These are phyloP conservation scores for Hippocampus comes DNA, from an alignment of 2,113 vertebrate genomes.

Conservation along the genomic window DNA sequence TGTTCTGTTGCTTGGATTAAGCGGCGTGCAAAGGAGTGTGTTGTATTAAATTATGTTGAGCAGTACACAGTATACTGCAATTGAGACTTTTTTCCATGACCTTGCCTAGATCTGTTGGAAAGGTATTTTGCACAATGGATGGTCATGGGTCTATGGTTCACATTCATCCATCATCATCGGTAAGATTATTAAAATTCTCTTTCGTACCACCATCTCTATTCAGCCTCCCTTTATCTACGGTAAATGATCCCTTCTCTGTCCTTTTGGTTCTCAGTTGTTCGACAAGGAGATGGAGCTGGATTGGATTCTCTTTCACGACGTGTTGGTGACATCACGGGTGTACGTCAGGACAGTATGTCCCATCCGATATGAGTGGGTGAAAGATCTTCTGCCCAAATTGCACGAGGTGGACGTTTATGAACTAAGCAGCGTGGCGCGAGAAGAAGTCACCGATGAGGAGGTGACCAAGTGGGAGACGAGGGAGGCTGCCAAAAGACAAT, in stretches of 20 bases:
- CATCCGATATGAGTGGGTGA: conserved; percentile 92
- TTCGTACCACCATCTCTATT: neutral
- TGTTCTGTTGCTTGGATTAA: too few species aligned
- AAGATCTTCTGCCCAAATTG: conserved; percentile 88
- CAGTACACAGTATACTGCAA: neutral
- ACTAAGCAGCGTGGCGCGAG: conserved; percentile 87
- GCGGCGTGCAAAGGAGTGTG: too few species aligned
- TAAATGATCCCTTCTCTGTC: neutral
- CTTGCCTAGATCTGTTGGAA: conserved; percentile 81
- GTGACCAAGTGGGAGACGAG: conserved; percentile 79
- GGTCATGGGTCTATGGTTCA: conserved; percentile 90
- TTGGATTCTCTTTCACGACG: conserved; percentile 95
- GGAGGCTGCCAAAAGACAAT: conserved; percentile 77
- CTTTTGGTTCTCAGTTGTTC: conserved; percentile 75
- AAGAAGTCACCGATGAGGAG: conserved; percentile 87
- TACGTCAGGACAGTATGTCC: conserved; percentile 90
- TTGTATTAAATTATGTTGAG: too few species aligned
- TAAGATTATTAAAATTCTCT: conserved; percentile 53
- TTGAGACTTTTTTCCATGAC: neutral
- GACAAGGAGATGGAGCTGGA: conserved; percentile 84
- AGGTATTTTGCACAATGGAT: conserved; percentile 95
- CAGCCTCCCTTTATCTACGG: too few species aligned
- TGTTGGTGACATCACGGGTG: conserved; percentile 87
- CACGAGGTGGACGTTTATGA: conserved; percentile 90
- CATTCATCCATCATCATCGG: conserved; percentile 93